Base-by-base conservation (phyloP, 2,888 invertebrate species). In the Drosophila eohydei region DNA sequence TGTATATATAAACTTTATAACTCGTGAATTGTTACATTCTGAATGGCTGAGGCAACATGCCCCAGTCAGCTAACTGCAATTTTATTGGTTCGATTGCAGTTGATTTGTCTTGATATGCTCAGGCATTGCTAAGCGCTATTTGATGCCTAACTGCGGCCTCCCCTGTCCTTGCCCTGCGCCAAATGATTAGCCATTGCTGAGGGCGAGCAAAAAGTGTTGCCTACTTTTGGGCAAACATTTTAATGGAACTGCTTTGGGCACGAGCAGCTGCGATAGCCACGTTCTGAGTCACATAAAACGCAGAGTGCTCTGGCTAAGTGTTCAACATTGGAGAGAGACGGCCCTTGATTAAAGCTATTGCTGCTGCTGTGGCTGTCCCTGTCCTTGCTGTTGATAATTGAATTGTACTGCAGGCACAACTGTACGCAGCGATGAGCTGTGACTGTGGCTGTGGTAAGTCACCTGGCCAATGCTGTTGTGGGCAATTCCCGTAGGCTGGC, bases 261-360 rank as follows among this genome's bases (percentile, higher is more conserved):
- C 4, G 16, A 16, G 57, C 46, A 34, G 46, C 50, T 43, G 48
- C 12, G 30, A 11, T 50, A 44, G 48, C 64, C 81, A 79, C 80
- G 80, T 81, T 43, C 56, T 43, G 54, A 40, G 50, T 63, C 60
- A 61, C 69, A 67, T 82, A 73, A 85, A 80, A 80, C 16, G 28
- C 60, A 44, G 30, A 74, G 65, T 71, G 65, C 50, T 50, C 50
- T 38, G 36, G 26, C 57, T 65, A 71, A 71, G 62, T 41, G 66
- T 40, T 34, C 62, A 46, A 26, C 44, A 28, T 32, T 50, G 41
- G 12, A n/a, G 16, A 32, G 9, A 5, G 16, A 7, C 9, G 14
- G 61, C 40, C 44, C 56, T 50, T 58, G 51, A 75, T 59, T 66
- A 66, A 72, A 62, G 62, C 34, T 51, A 64, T 14, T 44, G 66